Evolutionary conservation across 2,113 vertebrate species (phyloP), one percentile per base, ranked within the genome.

Genomic region (Corythoichthys haematopterus): DNA sequence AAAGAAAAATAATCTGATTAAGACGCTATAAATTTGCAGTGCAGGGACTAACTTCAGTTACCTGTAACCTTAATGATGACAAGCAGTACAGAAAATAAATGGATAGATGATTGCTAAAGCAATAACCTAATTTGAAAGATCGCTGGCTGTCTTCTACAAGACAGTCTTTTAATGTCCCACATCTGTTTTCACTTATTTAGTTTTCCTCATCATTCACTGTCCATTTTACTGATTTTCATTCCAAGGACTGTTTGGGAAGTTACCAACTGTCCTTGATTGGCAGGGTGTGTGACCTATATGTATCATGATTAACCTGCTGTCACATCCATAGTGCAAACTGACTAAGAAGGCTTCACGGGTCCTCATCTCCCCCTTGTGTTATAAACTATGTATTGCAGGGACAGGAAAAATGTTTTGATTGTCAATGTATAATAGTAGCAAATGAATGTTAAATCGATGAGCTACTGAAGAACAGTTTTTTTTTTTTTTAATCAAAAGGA

Each of bases 301-400:
- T 35, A 56, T 36, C 55, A 56, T 14, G 55, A 11, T 56, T 56
- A 56, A 56, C 11, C 33, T 35, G 55, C 33, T 56, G 55, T 56
- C 55, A 13, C 55, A 56, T 35, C 12, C 28, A 56, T 56, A 35
- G 10, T 35, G 4, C 35, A 56, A 20, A 55, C 52, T 28, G n/a
- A 53, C 51, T 11, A 28, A 55, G 20, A 20, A 55, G 1, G 20
- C 20, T 28, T 9, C 33, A 56, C 11, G 33, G 53, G 28, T 33
- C 53, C 53, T 55, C 28, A 56, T 14, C 55, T 56, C 55, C 55
- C 55, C 12, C 55, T 56, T 56, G 55, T 56, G 55, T 56, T 35
- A 35, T 11, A 13, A 35, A 56, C 14, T 56, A 12, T 14, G 4
- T 6, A 56, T 12, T 56, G 55, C 55, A 36, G 53, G 4, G 28